A percentile compares a stretch with the other conserved stretches of the same genome.
Evolutionary conservation across 2,888 invertebrate species (phyloP).

Genomic region (Himalopsyche anomala): DNA sequence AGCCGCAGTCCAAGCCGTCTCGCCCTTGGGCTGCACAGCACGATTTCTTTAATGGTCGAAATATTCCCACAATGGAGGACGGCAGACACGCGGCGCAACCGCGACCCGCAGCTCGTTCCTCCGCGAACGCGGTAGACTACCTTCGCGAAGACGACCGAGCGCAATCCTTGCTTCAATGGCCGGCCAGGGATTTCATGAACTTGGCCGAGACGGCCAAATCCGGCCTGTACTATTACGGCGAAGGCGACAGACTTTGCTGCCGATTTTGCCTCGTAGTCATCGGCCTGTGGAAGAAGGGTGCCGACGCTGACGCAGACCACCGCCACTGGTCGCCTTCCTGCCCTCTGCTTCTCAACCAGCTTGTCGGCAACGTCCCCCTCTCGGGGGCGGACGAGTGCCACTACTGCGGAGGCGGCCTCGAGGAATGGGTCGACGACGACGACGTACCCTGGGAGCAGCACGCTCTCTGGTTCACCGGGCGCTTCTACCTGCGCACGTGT

Average conservation of each 20-base stretch:
- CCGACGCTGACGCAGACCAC: constrained; percentile 89
- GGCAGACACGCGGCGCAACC: constrained; percentile 79
- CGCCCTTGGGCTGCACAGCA: too few relatives aligned
- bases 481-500: too few relatives aligned
- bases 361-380: constrained; percentile 81
- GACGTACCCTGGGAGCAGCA: too few relatives aligned
- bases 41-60: too few relatives aligned
- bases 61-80: too few relatives aligned
- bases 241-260: constrained; percentile 87
- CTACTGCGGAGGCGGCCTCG: constrained; percentile 72
- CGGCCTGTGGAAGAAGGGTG: constrained; percentile 87
- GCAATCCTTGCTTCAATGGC: constrained; percentile 83
- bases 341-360: constrained; percentile 82
- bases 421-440: constrained; percentile 64
- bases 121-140: constrained; percentile 67
- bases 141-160: constrained; percentile 80
- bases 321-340: constrained; percentile 88
- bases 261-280: constrained; percentile 89
- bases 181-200: constrained; percentile 77
- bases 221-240: constrained; percentile 89
- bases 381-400: constrained; percentile 68
- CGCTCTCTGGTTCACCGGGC: too few relatives aligned
- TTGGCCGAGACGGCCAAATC: constrained; percentile 83
- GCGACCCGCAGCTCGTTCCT: constrained; percentile 73
- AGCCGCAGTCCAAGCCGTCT: too few relatives aligned